phyloP scores from a whole-genome alignment of 2,797 vertebrate species.

The Crypturellus tataupa region DNA sequence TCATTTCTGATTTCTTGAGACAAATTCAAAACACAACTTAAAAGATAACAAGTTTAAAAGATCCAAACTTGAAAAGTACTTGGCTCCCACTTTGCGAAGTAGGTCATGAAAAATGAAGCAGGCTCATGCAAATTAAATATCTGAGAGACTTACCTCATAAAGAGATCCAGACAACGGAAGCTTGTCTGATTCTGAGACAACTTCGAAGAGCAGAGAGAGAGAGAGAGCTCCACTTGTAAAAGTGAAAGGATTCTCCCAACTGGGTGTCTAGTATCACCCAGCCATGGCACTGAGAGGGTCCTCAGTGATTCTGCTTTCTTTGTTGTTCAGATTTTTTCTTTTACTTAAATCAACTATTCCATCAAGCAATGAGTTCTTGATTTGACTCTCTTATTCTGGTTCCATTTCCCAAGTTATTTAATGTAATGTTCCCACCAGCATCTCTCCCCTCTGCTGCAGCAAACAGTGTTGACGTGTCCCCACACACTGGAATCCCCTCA shows the following conservation, averaged over 20 bases:
- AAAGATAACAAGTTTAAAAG: neutral
- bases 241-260: neutral
- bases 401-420: neutral
- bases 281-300: neutral
- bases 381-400: neutral
- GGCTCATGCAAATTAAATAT: neutral
- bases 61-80: neutral
- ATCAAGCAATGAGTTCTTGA: neutral
- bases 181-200: neutral
- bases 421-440: neutral
- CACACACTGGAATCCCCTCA: neutral
- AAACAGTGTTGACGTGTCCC: neutral
- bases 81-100: neutral
- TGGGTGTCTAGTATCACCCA: neutral
- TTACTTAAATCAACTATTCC: neutral
- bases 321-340: neutral
- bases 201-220: slow-evolving; percentile 5
- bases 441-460: neutral
- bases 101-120: slow-evolving; percentile 9
- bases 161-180: neutral
- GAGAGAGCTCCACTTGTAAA: neutral
- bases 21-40: neutral
- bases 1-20: neutral
- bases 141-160: neutral
- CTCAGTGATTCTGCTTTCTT: neutral